Evolutionary conservation across 2,888 invertebrate genomes (phyloP).

Genomic region (Cantharis rufa): DNA sequence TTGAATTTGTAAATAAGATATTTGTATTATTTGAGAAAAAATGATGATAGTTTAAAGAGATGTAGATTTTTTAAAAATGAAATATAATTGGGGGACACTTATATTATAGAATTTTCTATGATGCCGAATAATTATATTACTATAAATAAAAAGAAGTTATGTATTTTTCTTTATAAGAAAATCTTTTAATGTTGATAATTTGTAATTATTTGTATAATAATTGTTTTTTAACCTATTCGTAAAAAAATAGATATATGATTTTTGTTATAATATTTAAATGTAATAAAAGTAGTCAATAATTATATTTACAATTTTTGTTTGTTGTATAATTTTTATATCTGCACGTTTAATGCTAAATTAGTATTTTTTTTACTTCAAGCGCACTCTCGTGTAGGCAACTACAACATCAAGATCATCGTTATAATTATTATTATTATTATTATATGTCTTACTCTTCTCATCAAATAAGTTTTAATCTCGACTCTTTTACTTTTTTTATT

Average conservation of each 20-base stretch:
- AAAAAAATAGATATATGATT: slow-evolving; percentile 48
- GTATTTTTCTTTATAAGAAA: slow-evolving; percentile 54
- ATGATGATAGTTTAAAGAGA: not conserved
- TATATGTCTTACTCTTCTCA: not conserved
- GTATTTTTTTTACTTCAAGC: slow-evolving; percentile 18
- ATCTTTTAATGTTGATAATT: slow-evolving; percentile 52
- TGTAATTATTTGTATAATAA: slow-evolving; percentile 56
- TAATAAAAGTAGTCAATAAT: slow-evolving; percentile 32
- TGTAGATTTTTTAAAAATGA: slow-evolving; percentile 4
- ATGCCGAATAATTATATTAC: slow-evolving; percentile 26
- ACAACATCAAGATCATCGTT: not conserved
- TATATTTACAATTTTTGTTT: slow-evolving; percentile 26
- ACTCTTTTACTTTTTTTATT: slow-evolving; percentile 7
- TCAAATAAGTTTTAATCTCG: not conserved
- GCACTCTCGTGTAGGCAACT: not conserved
- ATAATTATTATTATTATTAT: not conserved
- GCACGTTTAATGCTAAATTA: slow-evolving; percentile 15
- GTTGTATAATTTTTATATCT: slow-evolving; percentile 14
- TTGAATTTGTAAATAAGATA: not conserved
- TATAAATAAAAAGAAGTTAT: slow-evolving; percentile 16
- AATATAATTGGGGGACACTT: not conserved
- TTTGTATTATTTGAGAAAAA: not conserved
- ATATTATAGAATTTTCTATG: slow-evolving; percentile 46
- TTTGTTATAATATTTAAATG: slow-evolving; percentile 52
- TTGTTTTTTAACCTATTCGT: slow-evolving; percentile 47